A percentile compares a stretch with the other conserved stretches of the same genome.
Conservation (phyloP, 2,888 invertebrate species). For the Arge pagana region DNA sequence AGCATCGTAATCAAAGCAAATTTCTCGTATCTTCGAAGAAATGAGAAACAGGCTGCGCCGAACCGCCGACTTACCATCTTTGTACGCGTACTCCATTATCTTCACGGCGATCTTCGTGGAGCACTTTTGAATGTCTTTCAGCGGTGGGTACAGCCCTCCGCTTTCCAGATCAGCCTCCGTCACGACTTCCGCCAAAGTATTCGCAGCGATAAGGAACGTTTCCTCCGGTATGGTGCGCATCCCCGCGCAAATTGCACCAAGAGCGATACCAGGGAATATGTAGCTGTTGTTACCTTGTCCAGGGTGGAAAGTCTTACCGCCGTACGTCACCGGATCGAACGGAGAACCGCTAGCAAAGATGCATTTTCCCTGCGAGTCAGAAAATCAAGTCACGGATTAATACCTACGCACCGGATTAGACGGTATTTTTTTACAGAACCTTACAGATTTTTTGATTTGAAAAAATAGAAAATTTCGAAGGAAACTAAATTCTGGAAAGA, state of each 20-base stretch:
- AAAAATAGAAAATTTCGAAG: neutral
- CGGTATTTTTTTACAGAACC: neutral
- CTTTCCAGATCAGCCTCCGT: conserved; percentile 76
- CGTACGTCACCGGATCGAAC: conserved; percentile 81
- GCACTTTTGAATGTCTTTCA: conserved; percentile 80
- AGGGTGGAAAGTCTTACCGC: conserved; percentile 81
- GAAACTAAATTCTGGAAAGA: neutral
- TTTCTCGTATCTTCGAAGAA: neutral
- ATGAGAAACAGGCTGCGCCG: conserved; percentile 2
- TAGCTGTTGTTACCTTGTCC: conserved; percentile 99
- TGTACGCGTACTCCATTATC: conserved; percentile 82
- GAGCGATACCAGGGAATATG: conserved; percentile 95
- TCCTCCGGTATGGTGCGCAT: conserved; percentile 90
- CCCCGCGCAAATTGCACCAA: conserved; percentile 88
- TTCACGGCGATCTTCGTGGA: conserved; percentile 85
- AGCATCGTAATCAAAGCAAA: neutral
- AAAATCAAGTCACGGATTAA: conserved; percentile 14
- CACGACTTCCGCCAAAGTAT: conserved; percentile 82
- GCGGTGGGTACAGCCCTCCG: conserved; percentile 92
- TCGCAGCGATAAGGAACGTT: conserved; percentile 88
- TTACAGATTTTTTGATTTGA: neutral
- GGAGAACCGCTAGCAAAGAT: conserved; percentile 98
- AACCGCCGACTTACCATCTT: conserved; percentile 64
- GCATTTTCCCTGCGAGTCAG: conserved; percentile 73
- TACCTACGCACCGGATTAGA: conserved; percentile 8